These are phyloP conservation scores for Diploscapter pachys DNA, from an alignment of 1,140 invertebrate species.

Conservation along the genomic window DNA sequence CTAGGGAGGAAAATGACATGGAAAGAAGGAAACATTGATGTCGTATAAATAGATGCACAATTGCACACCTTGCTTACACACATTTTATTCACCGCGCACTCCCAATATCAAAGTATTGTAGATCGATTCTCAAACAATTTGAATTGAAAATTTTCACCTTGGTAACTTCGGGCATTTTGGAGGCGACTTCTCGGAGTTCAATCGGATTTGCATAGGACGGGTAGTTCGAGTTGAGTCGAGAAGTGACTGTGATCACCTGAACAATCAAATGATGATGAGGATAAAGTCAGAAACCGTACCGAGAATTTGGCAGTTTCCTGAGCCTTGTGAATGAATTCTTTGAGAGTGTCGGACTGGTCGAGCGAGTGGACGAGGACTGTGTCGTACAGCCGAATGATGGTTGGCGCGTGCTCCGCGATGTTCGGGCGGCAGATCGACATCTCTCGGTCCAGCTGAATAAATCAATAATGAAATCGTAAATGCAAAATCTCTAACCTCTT, in stretches of 20 bases:
- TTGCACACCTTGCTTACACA: background rate
- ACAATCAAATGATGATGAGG: background rate
- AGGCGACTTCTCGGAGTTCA: background rate
- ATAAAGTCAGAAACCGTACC: background rate
- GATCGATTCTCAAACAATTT: background rate
- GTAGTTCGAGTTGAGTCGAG: background rate
- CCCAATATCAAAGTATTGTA: background rate
- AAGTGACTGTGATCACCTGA: background rate
- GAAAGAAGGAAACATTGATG: too few species aligned
- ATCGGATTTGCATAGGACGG: constrained; percentile 6
- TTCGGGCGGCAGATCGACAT: background rate
- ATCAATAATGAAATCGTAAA: background rate
- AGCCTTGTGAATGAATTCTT: background rate
- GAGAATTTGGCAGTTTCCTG: background rate
- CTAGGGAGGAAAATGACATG: too few species aligned
- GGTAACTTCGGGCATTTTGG: constrained; percentile 5
- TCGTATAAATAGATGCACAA: background rate
- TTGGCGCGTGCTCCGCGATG: background rate
- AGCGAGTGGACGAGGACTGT: background rate
- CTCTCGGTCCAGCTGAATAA: background rate
- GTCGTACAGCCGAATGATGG: background rate
- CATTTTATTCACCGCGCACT: background rate
- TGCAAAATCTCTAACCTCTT: background rate
- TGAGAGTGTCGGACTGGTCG: background rate
- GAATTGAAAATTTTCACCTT: constrained; percentile 1